phyloP scores from a whole-genome alignment of 2,888 invertebrate genomes.

The Zele albiditarsus region DNA sequence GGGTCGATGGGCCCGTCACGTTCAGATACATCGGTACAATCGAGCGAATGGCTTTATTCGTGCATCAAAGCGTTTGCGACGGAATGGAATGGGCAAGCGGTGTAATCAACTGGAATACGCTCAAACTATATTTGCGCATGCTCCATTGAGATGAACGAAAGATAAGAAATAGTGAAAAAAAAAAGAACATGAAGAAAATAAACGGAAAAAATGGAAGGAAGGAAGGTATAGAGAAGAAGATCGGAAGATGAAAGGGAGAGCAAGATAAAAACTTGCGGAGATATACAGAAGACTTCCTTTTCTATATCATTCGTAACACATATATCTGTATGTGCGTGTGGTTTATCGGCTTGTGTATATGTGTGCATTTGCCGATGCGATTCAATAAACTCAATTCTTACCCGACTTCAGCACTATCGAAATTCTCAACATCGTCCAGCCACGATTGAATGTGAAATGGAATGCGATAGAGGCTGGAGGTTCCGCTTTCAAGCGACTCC shows the following conservation, averaged over 20 bases:
- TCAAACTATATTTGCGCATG: constrained; percentile 32
- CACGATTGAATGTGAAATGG: constrained; percentile 66
- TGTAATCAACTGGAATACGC: constrained; percentile 54
- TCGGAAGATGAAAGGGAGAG: constrained; percentile 8
- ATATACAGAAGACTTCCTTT: constrained; percentile 37
- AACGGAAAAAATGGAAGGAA: background rate
- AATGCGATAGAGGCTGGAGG: constrained; percentile 53
- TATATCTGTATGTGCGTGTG: constrained; percentile 40
- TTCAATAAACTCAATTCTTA: constrained; percentile 48
- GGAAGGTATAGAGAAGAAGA: background rate
- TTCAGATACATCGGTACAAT: constrained; percentile 24
- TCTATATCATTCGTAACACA: constrained; percentile 29
- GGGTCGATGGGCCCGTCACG: constrained; percentile 19
- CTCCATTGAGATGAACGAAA: constrained; percentile 18
- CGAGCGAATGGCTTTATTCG: constrained; percentile 48
- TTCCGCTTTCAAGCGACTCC: constrained; percentile 53
- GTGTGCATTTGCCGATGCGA: constrained; percentile 33
- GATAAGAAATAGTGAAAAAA: constrained; percentile 27
- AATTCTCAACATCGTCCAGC: constrained; percentile 70
- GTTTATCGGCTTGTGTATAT: constrained; percentile 7
- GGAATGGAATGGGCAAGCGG: constrained; percentile 50
- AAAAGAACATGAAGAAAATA: background rate
- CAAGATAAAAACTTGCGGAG: constrained; percentile 25
- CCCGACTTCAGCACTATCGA: constrained; percentile 62
- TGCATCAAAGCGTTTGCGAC: constrained; percentile 47